Percentiles rank a stretch among this genome's conserved stretches.
phyloP scores from a whole-genome alignment of 64 coral and sea anemone genomes.

The Pocillopora damicornis region DNA sequence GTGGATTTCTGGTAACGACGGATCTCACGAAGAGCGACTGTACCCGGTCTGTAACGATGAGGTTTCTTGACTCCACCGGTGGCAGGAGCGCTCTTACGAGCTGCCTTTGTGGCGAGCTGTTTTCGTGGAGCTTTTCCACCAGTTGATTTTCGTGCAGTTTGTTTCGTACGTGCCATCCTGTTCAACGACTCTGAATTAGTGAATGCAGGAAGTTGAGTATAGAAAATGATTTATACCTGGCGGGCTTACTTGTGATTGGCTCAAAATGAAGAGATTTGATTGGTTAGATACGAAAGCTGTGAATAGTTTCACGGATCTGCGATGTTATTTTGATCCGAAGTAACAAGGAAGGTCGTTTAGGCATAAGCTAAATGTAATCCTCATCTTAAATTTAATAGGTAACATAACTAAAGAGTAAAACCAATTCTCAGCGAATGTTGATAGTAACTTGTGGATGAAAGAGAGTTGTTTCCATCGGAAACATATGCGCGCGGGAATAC shows the following conservation, averaged over 20 bases:
- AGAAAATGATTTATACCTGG: background rate
- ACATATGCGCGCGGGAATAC: too few species aligned
- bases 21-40: slow-evolving; percentile 95
- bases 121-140: slow-evolving; percentile 72
- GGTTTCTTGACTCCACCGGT: slow-evolving; percentile 78
- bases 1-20: slow-evolving; percentile 93
- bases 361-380: too few species aligned
- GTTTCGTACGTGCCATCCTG: slow-evolving; percentile 62
- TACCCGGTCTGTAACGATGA: slow-evolving; percentile 94
- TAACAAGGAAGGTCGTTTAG: too few species aligned
- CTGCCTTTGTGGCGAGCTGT: slow-evolving; percentile 68
- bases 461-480: too few species aligned
- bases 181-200: background rate
- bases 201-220: background rate
- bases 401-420: too few species aligned
- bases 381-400: too few species aligned
- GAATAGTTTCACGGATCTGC: background rate
- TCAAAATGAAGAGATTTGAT: background rate
- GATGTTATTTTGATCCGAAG: too few species aligned
- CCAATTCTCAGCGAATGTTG: too few species aligned
- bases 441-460: too few species aligned
- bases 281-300: background rate
- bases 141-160: slow-evolving; percentile 69
- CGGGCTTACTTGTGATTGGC: background rate
- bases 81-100: slow-evolving; percentile 72